Base-by-base conservation (phyloP, 2,113 vertebrate species). In the Trogon melanurus region DNA sequence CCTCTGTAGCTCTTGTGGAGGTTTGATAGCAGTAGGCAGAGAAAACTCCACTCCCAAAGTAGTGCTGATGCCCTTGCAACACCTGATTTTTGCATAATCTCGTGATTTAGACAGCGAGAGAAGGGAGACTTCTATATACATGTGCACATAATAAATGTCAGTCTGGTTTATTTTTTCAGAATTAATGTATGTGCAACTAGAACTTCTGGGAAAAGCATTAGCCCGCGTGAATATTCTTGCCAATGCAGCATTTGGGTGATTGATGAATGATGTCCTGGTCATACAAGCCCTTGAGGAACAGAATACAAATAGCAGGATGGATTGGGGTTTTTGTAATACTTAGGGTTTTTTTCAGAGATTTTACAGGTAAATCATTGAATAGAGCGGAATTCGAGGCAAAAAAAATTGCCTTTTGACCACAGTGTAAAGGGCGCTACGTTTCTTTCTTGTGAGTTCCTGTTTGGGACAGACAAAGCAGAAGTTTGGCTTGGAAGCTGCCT, bases 381-480 rank as follows among this genome's bases (percentile, higher is more conserved):
- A 51, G 60, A 79, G 64, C 67, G 61, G 73, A 84, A 92, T 94
- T 86, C 88, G 41, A 41, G 41, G 11, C 9, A 4, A 38, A 44
- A 95, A 92, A 94, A 89, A 67, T 88, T 71, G 81, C 79, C 91
- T 94, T 90, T 94, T 95, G 71, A 95, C 79, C 83, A 66, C 72
- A 84, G 74, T 81, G 61, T 86, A 78, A 74, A 70, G 76, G 79
- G 91, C 89, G 83, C 91, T 95, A 79, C 78, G 23, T 96, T 94
- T 97, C 91, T 91, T 94, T 90, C 95, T 89, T 69, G 1, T 38
- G 51, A 94, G 92, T 97, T 97, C 96, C 96, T 97, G 96, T 97
- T 96, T 94, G 85, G 87, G 93, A 94, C 94, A 96, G 96, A 95
- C 91, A 87, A 93, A 97, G 72, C 95, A 96, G 96, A 97, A 97